Evolutionary conservation across 2,113 vertebrate species (phyloP).

Genomic region (Clarias batrachus): DNA sequence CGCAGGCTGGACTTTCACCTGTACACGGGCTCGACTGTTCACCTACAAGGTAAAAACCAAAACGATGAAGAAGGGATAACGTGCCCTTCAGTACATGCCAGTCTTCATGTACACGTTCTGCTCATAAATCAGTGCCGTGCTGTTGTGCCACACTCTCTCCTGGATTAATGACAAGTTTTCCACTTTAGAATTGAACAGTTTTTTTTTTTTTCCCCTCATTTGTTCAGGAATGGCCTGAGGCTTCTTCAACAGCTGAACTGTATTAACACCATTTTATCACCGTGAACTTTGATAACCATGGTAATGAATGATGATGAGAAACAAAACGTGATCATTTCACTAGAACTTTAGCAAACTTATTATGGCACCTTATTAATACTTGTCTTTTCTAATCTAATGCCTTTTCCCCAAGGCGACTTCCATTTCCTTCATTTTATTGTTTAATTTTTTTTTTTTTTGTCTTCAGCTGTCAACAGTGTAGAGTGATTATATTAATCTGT

Average conservation of each 20-base stretch:
- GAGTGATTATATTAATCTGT: not conserved
- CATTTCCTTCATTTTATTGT: not conserved
- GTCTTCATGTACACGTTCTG: not conserved
- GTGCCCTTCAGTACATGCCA: not conserved
- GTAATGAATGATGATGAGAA: not conserved
- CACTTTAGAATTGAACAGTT: not conserved
- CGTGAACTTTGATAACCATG: not conserved
- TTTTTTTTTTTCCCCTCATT: not conserved
- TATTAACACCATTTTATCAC: slow-evolving; percentile 8
- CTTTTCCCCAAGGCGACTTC: slow-evolving; percentile 8
- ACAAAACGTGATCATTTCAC: slow-evolving; percentile 31
- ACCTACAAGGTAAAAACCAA: slow-evolving; percentile 14
- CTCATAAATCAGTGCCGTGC: not conserved
- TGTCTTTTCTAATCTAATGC: slow-evolving; percentile 16
- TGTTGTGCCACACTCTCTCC: not conserved
- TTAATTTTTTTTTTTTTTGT: not conserved
- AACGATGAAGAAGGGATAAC: not conserved
- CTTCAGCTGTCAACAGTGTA: not conserved
- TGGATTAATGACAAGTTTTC: not conserved
- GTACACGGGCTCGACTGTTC: slow-evolving; percentile 28
- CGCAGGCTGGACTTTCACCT: slow-evolving; percentile 38
- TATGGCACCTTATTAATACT: slow-evolving; percentile 35
- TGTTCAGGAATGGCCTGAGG: not conserved
- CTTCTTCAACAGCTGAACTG: not conserved
- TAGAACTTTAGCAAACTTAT: slow-evolving; percentile 30